These are phyloP conservation scores for Drosophila subquinaria DNA, from an alignment of 2,888 invertebrate genomes.

Conservation along the genomic window DNA sequence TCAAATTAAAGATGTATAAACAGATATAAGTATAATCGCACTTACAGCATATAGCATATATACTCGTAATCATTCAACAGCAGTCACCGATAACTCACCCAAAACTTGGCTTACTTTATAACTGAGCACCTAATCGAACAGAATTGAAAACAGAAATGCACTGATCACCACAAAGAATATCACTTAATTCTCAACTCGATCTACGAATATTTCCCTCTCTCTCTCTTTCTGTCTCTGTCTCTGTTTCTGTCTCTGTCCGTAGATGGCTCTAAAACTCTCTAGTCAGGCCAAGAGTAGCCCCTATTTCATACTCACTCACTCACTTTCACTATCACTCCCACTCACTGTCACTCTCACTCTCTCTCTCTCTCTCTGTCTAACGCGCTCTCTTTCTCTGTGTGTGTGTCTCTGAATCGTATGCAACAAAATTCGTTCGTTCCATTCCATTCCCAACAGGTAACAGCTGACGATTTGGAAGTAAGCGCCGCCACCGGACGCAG, in stretches of 20 bases:
- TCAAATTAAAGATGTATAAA: slow-evolving; percentile 43
- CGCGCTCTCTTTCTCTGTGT: slow-evolving; percentile 31
- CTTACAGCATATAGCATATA: slow-evolving; percentile 16
- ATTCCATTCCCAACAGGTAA: slow-evolving; percentile 83
- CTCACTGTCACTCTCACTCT: slow-evolving; percentile 19
- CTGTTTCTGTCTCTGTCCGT: slow-evolving; percentile 4
- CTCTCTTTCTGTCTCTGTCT: slow-evolving; percentile 16
- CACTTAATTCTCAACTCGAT: slow-evolving; percentile 19
- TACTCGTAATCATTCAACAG: slow-evolving; percentile 16
- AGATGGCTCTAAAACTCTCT: slow-evolving; percentile 9
- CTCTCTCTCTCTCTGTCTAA: slow-evolving; percentile 24
- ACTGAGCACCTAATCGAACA: slow-evolving; percentile 35
- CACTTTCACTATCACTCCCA: neutral
- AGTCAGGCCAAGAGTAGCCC: slow-evolving; percentile 1
- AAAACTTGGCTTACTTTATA: slow-evolving; percentile 37
- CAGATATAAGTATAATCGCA: slow-evolving; percentile 29
- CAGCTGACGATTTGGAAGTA: slow-evolving; percentile 86
- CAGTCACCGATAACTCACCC: slow-evolving; percentile 51
- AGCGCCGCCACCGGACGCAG: slow-evolving; percentile 89
- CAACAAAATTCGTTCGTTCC: slow-evolving; percentile 74
- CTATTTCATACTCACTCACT: slow-evolving; percentile 1
- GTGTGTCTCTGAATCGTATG: slow-evolving; percentile 70
- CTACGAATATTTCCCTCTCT: slow-evolving; percentile 8
- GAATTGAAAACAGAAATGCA: slow-evolving; percentile 33
- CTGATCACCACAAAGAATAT: slow-evolving; percentile 28